Base-by-base conservation (phyloP, 2,888 invertebrate species). In the Sepioteuthis lessoniana region DNA sequence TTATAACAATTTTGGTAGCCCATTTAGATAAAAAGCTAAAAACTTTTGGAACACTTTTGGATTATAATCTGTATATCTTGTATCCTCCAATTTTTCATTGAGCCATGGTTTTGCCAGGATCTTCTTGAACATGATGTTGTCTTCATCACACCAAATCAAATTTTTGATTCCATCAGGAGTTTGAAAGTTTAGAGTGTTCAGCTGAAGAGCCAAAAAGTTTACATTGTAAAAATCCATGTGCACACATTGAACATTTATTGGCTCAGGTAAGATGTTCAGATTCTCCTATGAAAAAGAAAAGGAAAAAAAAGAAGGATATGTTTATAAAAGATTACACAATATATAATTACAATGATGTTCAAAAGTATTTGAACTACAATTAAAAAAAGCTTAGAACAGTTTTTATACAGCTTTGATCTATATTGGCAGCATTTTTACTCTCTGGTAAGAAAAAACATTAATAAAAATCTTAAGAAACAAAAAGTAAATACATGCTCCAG, bases 171-270 rank as follows among this genome's bases (percentile, higher is more conserved):
- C 97, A 47, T 98, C 98, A 76, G 98, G 98, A 90, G 94, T 95
- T 31, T 96, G 97, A 0, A 98, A 97, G 95, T 97, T 97, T 97
- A 97, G 95, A 5, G 98, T 97, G 97, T 98, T 98, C 31, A 99
- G 97, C 97, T 99, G 99, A 94, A 98, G 98, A 37, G 98, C 98
- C 10, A 98, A 98, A 97, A 99, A 99, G 96, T 98, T 98, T 96
- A 98, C 98, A 90, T 97, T 97, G 95, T 98, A 97, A 0, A 98
- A 98, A 96, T 99, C 98, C 8, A 98, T 98, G 95, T 98, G 98
- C 95, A 99, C 98, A 96, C 98, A 98, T 97, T 99, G 99, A 5
- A 99, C 97, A 91, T 98, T 98, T 94, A 99, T 97, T 13, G 99
- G 99, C 96, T 98, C 95, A 28, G 96, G 96, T 35, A 97, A 95